A percentile compares a stretch with the other conserved stretches of the same genome.
phyloP scores from a whole-genome alignment of 2,113 vertebrate species.

The Solea senegalensis region DNA sequence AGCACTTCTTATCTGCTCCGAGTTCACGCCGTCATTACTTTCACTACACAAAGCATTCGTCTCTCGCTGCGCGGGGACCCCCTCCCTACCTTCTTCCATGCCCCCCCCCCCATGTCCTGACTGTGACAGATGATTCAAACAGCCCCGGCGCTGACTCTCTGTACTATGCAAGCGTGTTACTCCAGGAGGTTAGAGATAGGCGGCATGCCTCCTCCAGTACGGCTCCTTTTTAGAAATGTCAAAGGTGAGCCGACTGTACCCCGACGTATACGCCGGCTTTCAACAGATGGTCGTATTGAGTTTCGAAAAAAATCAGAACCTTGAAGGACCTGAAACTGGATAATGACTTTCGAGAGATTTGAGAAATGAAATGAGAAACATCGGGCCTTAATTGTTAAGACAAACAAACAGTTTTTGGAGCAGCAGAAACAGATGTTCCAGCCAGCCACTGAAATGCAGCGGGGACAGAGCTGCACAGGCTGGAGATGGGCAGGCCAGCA shows the following conservation, averaged over 20 bases:
- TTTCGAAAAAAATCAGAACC: slow-evolving; percentile 64
- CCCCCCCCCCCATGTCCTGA: neutral
- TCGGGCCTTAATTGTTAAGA: slow-evolving; percentile 76
- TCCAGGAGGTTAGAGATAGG: slow-evolving; percentile 51
- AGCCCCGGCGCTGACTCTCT: slow-evolving; percentile 31
- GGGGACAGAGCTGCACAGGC: slow-evolving; percentile 20
- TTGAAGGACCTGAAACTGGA: slow-evolving; percentile 64
- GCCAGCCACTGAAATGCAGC: slow-evolving; percentile 66
- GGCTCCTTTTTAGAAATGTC: slow-evolving; percentile 43
- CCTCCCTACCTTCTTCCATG: neutral
- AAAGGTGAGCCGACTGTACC: slow-evolving; percentile 56
- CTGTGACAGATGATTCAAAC: slow-evolving; percentile 67
- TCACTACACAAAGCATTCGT: slow-evolving; percentile 26
- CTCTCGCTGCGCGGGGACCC: slow-evolving; percentile 18
- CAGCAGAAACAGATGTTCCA: slow-evolving; percentile 81
- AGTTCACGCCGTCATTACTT: slow-evolving; percentile 49
- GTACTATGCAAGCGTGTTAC: slow-evolving; percentile 46
- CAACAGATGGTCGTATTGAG: slow-evolving; percentile 55
- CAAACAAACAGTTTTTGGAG: slow-evolving; percentile 80
- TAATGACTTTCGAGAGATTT: slow-evolving; percentile 75
- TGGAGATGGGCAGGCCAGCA: slow-evolving; percentile 28
- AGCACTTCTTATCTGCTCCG: slow-evolving; percentile 60
- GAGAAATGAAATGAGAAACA: slow-evolving; percentile 80
- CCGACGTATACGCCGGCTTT: slow-evolving; percentile 52
- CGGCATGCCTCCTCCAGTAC: slow-evolving; percentile 32